Evolutionary conservation across 2,113 vertebrate species (phyloP), one percentile per base, ranked within the genome.

Genomic region (Heterotis niloticus): DNA sequence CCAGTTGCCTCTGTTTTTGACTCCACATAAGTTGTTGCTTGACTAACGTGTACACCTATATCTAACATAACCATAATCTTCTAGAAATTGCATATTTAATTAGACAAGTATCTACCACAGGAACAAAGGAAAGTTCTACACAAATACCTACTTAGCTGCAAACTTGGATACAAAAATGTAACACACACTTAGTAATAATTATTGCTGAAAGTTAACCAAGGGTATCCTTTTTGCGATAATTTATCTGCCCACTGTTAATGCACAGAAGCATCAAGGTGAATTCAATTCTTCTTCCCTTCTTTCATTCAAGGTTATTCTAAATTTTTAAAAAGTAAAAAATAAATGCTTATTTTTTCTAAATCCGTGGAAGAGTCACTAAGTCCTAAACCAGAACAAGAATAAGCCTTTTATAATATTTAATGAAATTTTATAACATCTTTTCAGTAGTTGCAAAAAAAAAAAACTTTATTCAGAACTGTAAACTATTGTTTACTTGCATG

Each of bases 381-480:
- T n/a, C n/a, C n/a, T n/a, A n/a, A n/a, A n/a, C n/a, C n/a, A n/a
- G n/a, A 71, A 44, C 3, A 75, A 59, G 23, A 9, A 18, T 11
- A 54, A 62, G 3, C 20, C 12, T 24, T 20, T 11, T n/a, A n/a
- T 56, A 5, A 67, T 29, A 60, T 75, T 29, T 24, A 1, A 64
- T 11, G 56, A 28, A 51, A 68, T 20, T 20, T 56, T 67, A 14
- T 26, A 56, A 56, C 16, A 67, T 12, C 29, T 52, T 66, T 67
- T 51, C 44, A 52, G 44, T 28, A 77, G 88, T 44, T 1, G 23
- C 73, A 69, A 89, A 89, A 89, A 87, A 79, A 76, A 69, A 90
- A 89, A 90, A 87, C 83, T 88, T 86, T 91, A 62, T 92, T 92
- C 89, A 91, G 86, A 78, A 85, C 85, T 83, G 75, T 87, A 90